Percentiles rank a stretch among this genome's conserved stretches.
phyloP scores from a whole-genome alignment of 2,888 invertebrate species.

The Tryphoninae sp. region DNA sequence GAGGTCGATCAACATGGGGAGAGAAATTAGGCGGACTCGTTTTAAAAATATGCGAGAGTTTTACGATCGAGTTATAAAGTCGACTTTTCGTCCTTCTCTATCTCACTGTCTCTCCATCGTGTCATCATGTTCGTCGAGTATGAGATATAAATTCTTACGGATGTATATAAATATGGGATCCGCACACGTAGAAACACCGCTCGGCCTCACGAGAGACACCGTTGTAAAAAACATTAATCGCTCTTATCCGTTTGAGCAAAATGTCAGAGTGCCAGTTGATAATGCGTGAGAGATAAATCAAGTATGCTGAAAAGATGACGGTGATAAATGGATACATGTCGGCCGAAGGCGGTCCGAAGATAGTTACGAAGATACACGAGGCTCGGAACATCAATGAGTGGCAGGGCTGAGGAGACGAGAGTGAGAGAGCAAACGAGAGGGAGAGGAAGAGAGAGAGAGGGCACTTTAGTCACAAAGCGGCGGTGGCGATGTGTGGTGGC shows the following conservation, averaged over 20 bases:
- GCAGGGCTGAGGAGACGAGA: slow-evolving; percentile 19
- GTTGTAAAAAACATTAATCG: slow-evolving; percentile 66
- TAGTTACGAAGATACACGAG: slow-evolving; percentile 63
- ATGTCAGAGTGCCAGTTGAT: slow-evolving; percentile 81
- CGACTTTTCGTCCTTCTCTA: slow-evolving; percentile 16
- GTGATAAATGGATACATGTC: slow-evolving; percentile 80
- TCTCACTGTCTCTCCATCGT: slow-evolving; percentile 7
- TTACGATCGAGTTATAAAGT: slow-evolving; percentile 45
- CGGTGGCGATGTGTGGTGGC: slow-evolving; percentile 64
- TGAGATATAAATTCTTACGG: slow-evolving; percentile 49
- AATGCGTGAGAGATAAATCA: slow-evolving; percentile 80
- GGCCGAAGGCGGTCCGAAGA: slow-evolving; percentile 68
- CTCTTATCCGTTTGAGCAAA: slow-evolving; percentile 80
- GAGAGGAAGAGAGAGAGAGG: slow-evolving; percentile 32
- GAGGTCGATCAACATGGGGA: slow-evolving; percentile 17
- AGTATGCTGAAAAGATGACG: slow-evolving; percentile 81
- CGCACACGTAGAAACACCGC: slow-evolving; percentile 44
- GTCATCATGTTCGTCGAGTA: slow-evolving; percentile 36
- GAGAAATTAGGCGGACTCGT: slow-evolving; percentile 9
- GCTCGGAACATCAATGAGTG: slow-evolving; percentile 50
- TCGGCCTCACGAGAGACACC: neutral
- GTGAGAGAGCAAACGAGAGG: slow-evolving; percentile 39
- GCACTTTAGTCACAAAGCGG: slow-evolving; percentile 41
- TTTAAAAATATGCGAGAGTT: neutral
- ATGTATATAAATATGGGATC: slow-evolving; percentile 12